A percentile compares a stretch with the other conserved stretches of the same genome.
Evolutionary conservation across 2,797 vertebrate species (phyloP).

Genomic region (Chrosomus eos): DNA sequence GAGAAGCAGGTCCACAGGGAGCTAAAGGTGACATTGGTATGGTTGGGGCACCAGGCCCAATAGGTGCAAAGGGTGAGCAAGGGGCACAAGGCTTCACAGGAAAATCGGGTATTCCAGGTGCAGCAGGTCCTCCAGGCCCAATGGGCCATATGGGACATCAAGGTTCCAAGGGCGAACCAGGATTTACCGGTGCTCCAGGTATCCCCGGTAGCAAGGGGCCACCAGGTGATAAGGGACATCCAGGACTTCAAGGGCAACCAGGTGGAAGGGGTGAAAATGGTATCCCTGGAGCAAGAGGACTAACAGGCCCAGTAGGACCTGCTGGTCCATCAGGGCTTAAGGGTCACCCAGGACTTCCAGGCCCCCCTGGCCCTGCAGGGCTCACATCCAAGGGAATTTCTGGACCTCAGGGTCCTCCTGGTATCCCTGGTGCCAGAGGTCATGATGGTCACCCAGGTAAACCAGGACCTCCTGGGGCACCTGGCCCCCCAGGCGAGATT

Average conservation of each 20-base stretch:
- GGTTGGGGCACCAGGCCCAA: conserved; percentile 80
- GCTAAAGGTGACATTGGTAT: conserved; percentile 87
- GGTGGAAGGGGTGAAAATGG: conserved; percentile 87
- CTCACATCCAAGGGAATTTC: conserved; percentile 81
- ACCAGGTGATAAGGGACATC: conserved; percentile 84
- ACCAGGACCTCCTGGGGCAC: conserved; percentile 86
- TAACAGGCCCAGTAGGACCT: conserved; percentile 80
- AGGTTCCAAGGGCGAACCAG: conserved; percentile 87
- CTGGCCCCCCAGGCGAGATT: conserved; percentile 87
- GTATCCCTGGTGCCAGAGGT: conserved; percentile 86
- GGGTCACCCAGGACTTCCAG: conserved; percentile 87
- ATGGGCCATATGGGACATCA: conserved; percentile 84
- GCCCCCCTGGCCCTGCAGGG: conserved; percentile 87
- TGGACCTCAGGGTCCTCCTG: conserved; percentile 87
- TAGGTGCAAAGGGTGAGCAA: conserved; percentile 87
- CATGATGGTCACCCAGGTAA: conserved; percentile 84
- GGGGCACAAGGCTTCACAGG: conserved; percentile 87
- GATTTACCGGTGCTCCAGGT: conserved; percentile 82
- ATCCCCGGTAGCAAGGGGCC: conserved; percentile 81
- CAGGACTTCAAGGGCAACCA: conserved; percentile 80
- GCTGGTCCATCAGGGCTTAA: conserved; percentile 83
- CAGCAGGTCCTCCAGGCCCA: conserved; percentile 82
- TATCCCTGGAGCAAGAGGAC: conserved; percentile 85
- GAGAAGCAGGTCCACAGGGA: conserved; percentile 83
- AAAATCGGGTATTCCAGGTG: conserved; percentile 87